A percentile compares a stretch with the other conserved stretches of the same genome.
Evolutionary conservation across 2,113 vertebrate species (phyloP).

Genomic region (Riparia riparia): DNA sequence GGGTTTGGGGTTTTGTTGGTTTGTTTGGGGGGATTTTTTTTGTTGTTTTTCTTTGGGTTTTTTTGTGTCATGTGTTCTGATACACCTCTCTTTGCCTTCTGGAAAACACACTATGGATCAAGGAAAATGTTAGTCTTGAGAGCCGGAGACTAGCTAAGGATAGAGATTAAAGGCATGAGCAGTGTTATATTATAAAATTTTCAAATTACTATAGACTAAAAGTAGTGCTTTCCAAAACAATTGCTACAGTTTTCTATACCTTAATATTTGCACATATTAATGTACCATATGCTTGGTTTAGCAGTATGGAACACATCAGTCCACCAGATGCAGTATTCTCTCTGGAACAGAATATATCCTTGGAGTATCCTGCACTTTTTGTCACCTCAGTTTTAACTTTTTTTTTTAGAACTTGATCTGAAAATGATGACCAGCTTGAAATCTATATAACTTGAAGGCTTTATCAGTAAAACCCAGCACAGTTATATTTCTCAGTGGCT

Average conservation of each 20-base stretch:
- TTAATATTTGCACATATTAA: neutral
- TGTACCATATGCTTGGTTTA: neutral
- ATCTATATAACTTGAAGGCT: slow-evolving; percentile 44
- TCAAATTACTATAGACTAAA: neutral
- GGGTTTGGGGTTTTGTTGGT: neutral
- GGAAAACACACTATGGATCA: neutral
- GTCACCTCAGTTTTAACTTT: slow-evolving; percentile 53
- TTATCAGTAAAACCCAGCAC: slow-evolving; percentile 55
- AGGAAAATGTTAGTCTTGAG: neutral
- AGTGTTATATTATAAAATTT: neutral
- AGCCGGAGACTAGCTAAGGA: neutral
- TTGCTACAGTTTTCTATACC: neutral
- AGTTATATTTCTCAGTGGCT: slow-evolving; percentile 36
- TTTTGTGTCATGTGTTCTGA: neutral
- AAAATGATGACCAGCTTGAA: slow-evolving; percentile 55
- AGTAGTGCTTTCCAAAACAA: neutral
- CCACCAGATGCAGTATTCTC: neutral
- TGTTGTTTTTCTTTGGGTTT: neutral
- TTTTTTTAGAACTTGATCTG: slow-evolving; percentile 39
- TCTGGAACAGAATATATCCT: neutral
- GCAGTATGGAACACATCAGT: neutral
- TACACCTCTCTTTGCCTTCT: neutral
- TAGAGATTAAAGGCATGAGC: neutral
- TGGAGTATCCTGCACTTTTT: slow-evolving; percentile 32
- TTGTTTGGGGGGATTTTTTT: neutral